Evolutionary conservation across 2,888 invertebrate species (phyloP).

Genomic region (Athrips mouffetella): DNA sequence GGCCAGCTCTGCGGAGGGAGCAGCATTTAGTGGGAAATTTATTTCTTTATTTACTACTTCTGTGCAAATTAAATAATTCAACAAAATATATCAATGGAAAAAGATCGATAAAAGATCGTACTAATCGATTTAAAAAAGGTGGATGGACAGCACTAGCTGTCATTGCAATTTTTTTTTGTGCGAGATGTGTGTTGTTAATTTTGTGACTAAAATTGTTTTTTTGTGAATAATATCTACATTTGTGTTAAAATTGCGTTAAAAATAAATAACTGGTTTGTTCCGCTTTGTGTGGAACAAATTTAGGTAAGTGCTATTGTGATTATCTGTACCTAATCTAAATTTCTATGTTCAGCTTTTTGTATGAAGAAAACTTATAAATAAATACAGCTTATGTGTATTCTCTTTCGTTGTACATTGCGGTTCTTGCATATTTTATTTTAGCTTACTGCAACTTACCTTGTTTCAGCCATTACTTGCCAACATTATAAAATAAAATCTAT

Average conservation of each 20-base stretch:
- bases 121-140: no score
- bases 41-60: no score
- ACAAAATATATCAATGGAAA: no score
- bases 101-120: no score
- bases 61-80: no score
- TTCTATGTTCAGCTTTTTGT: not conserved
- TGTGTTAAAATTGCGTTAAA: not conserved
- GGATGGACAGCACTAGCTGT: not conserved
- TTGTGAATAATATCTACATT: not conserved
- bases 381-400: not conserved
- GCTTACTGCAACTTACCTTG: no score
- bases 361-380: not conserved
- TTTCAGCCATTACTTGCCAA: no score
- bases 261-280: not conserved
- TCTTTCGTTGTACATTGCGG: not conserved
- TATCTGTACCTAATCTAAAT: not conserved
- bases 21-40: no score
- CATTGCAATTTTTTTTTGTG: not conserved
- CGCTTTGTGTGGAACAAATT: no score
- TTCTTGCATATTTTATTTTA: no score
- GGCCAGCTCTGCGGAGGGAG: no score
- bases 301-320: not conserved
- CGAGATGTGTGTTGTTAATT: not conserved
- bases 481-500: no score
- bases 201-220: not conserved